These are phyloP conservation scores for Quadroppia sp. DNA, from an alignment of 2,888 invertebrate species.

Conservation along the genomic window DNA sequence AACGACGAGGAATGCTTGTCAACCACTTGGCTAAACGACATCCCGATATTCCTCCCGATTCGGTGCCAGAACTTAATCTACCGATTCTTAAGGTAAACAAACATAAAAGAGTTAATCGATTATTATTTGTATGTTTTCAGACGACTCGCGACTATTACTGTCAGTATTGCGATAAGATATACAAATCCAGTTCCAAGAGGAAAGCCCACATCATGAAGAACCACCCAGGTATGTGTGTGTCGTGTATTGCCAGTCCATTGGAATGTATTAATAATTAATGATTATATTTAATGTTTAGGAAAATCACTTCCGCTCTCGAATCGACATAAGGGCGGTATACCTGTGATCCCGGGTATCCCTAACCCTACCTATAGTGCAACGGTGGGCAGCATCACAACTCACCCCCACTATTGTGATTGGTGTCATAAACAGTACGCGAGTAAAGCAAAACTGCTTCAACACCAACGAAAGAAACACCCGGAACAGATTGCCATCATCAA, in stretches of 20 bases:
- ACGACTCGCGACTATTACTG: conserved; percentile 76
- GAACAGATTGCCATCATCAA: conserved; percentile 48
- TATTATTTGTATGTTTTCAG: conserved; percentile 51
- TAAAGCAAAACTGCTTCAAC: conserved; percentile 61
- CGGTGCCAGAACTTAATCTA: conserved; percentile 67
- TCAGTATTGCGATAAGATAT: conserved; percentile 75
- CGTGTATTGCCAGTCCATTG: too few species aligned
- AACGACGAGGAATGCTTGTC: conserved; percentile 76
- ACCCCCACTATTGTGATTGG: conserved; percentile 68
- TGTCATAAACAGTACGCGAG: conserved; percentile 85
- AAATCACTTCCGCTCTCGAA: conserved; percentile 43
- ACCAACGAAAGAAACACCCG: conserved; percentile 56
- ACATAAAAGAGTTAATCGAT: background rate
- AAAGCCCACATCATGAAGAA: conserved; percentile 75
- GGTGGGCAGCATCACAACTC: conserved; percentile 67
- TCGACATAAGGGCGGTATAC: conserved; percentile 54
- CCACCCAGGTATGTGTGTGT: conserved; percentile 62
- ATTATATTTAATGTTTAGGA: background rate
- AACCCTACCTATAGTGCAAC: conserved; percentile 65
- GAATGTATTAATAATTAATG: background rate
- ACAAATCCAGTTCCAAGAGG: conserved; percentile 77
- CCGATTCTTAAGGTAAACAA: conserved; percentile 61
- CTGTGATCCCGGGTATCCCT: conserved; percentile 53
- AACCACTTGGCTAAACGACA: conserved; percentile 72
- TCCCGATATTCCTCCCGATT: conserved; percentile 62